Evolutionary conservation across 2,113 vertebrate species (phyloP).

Genomic region (Numenius arquata): DNA sequence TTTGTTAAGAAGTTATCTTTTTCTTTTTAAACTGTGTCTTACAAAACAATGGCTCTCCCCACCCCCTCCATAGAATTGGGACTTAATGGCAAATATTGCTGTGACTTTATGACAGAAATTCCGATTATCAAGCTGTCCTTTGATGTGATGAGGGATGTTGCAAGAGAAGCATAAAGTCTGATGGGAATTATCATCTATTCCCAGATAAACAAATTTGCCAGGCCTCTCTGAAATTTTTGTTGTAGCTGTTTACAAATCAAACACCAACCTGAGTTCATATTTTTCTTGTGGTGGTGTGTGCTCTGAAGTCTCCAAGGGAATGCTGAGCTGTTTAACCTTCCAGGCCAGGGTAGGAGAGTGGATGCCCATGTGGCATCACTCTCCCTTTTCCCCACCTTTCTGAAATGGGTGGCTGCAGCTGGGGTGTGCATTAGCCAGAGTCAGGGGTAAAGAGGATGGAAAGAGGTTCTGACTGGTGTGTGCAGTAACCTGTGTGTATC

Average conservation of each 20-base stretch:
- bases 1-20: neutral
- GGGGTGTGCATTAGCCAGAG: neutral
- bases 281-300: neutral
- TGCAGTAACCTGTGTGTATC: constrained; percentile 40
- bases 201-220: neutral
- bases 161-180: neutral
- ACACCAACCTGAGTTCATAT: neutral
- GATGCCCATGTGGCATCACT: neutral
- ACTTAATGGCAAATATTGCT: constrained; percentile 5
- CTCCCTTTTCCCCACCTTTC: neutral
- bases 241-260: neutral
- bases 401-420: neutral
- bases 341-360: neutral
- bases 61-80: neutral
- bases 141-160: neutral
- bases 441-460: constrained; percentile 5
- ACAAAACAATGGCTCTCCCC: neutral
- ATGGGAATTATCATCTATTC: neutral
- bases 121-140: neutral
- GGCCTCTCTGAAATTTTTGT: neutral
- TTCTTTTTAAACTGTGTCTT: constrained; percentile 9
- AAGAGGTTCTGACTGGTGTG: constrained; percentile 54
- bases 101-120: constrained; percentile 18
- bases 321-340: neutral
- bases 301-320: neutral